Conservation (phyloP, 2,797 vertebrate genomes). For the Triplophysa yarkandensis region DNA sequence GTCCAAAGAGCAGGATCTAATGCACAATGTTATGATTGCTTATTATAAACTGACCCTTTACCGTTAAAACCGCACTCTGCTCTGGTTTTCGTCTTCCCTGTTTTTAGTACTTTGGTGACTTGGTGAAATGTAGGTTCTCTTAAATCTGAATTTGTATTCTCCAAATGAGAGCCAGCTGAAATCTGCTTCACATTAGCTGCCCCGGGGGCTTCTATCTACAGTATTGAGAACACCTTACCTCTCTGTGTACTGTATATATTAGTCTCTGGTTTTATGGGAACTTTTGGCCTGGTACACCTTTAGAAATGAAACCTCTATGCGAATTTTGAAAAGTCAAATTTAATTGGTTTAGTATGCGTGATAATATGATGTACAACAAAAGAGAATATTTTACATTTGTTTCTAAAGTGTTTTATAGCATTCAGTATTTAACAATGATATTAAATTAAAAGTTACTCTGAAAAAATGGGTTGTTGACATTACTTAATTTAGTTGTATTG, state of each 20-base stretch:
- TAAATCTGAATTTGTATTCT: slow-evolving; percentile 74
- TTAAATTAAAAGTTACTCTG: no score
- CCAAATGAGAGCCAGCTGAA: slow-evolving; percentile 80
- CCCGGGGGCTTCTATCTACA: slow-evolving; percentile 74
- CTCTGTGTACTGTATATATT: slow-evolving; percentile 4
- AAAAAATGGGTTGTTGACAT: no score
- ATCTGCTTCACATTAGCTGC: slow-evolving; percentile 79
- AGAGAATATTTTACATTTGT: not conserved
- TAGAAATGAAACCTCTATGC: not conserved
- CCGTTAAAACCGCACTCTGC: slow-evolving; percentile 70
- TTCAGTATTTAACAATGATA: no score
- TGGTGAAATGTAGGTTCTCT: slow-evolving; percentile 81
- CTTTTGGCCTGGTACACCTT: not conserved
- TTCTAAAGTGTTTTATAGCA: no score
- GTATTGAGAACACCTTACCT: slow-evolving; percentile 69
- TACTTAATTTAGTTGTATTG: no score
- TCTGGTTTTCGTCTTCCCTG: slow-evolving; percentile 75
- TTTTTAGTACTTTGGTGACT: slow-evolving; percentile 76
- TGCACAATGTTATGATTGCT: slow-evolving; percentile 77
- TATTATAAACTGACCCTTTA: slow-evolving; percentile 71
- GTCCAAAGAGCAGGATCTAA: slow-evolving; percentile 69
- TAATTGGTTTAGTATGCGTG: no score
- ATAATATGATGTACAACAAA: not conserved
- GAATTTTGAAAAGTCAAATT: not conserved
- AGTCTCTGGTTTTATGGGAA: not conserved